These are phyloP conservation scores for Clinocottus analis DNA, from an alignment of 2,113 vertebrate genomes.

Conservation along the genomic window DNA sequence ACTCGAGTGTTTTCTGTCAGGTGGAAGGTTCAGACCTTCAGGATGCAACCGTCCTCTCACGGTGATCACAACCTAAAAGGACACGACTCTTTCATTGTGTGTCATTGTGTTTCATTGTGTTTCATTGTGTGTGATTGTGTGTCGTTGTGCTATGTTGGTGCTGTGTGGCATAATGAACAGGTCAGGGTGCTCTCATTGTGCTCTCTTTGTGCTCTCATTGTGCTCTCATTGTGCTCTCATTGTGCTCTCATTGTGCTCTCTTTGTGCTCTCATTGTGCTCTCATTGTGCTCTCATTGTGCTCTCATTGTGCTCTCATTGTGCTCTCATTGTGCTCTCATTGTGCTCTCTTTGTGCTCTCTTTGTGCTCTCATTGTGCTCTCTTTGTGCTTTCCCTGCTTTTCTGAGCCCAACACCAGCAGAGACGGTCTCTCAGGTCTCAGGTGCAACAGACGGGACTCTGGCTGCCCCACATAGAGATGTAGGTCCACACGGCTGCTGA, in stretches of 20 bases:
- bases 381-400: constrained; percentile 29
- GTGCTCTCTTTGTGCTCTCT: too few relatives aligned
- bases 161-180: constrained; percentile 22
- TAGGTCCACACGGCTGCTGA: neutral
- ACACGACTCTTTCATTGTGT: too few relatives aligned
- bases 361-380: constrained; percentile 5
- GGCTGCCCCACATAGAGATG: neutral
- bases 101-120: too few relatives aligned
- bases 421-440: constrained; percentile 29
- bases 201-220: too few relatives aligned
- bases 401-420: constrained; percentile 33
- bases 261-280: constrained; percentile 29
- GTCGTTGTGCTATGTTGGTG: neutral
- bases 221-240: constrained; percentile 29
- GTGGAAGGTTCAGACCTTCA: too few relatives aligned
- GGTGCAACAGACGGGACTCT: neutral
- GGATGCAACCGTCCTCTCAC: too few relatives aligned
- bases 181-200: constrained; percentile 22
- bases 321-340: constrained; percentile 28
- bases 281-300: constrained; percentile 30
- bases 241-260: constrained; percentile 4
- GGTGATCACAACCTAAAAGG: neutral
- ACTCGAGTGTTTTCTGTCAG: too few relatives aligned
- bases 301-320: constrained; percentile 27
- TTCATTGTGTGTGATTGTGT: too few relatives aligned